Base-by-base conservation (phyloP, 2,113 vertebrate species). In the Callionymus lyra region DNA sequence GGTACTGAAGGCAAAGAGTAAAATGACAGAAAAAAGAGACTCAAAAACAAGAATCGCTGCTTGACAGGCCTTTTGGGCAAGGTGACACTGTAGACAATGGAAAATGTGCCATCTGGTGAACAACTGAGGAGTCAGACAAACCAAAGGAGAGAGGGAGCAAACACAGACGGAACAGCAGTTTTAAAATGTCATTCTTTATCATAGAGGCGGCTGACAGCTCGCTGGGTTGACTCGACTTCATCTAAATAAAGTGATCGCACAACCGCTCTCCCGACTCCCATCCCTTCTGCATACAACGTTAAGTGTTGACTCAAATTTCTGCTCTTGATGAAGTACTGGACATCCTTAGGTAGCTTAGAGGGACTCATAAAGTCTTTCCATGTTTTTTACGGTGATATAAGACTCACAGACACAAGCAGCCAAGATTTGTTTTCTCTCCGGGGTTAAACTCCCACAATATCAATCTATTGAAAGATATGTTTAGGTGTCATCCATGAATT, bases 241-340 rank as follows among this genome's bases (percentile, higher is more conserved):
- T 84, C 78, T 83, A 77, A 80, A 83, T 83, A 87, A 87, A 84
- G 69, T 85, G 86, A 91, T 85, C 86, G 81, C 79, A 70, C 80
- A 79, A 87, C 69, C 59, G 72, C 54, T 53, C 84, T 80, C 83
- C 59, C 9, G 81, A 80, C 85, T 65, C 73, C 71, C 74, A 50
- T 84, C 84, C 72, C 71, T 81, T 44, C 71, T 53, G 62, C 65
- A 62, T 47, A 41, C 57, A 27, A 69, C 77, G 75, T 79, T 82
- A 80, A 59, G 34, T 14, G 34, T 78, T 70, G 63, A 67, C 31
- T 44, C 40, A 38, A 12, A 41, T 37, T 39, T 31, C 38, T 55
- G 16, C 52, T 52, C 42, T 50, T 59, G 50, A 59, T 42, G 45
- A 46, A 59, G 38, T n/a, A 37, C 36, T 13, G 41, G 36, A 41